Base-by-base conservation (phyloP, 2,797 vertebrate genomes). In the Malurus splendens region DNA sequence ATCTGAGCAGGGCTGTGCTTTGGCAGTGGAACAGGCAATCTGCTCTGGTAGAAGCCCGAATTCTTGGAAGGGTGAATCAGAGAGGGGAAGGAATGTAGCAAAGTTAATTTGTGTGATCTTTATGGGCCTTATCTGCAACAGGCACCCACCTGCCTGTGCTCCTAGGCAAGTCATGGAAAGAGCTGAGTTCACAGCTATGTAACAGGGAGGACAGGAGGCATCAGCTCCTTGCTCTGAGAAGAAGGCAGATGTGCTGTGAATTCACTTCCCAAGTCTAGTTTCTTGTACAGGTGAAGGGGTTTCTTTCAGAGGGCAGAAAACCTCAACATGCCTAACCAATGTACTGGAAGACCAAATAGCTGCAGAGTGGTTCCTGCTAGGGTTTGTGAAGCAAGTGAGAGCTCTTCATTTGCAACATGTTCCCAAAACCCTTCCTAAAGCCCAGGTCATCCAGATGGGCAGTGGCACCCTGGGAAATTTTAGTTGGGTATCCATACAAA, bases 31-130 rank as follows among this genome's bases (percentile, higher is more conserved):
- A 73, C 48, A 54, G 50, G 79, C 82, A 82, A 54, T 79, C 42
- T 64, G 60, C 62, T 76, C 41, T 48, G 52, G 71, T 60, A 71
- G 51, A 84, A 76, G 74, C 66, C 73, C 81, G 52, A 60, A 57
- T 90, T 87, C 87, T 82, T 90, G 51, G 36, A 18, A 39, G 30
- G 12, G 33, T 90, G 88, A 87, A 87, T 90, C 76, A 85, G 55
- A 1, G 1, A 75, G 51, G 72, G 60, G 79, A 59, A 91, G 38
- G 73, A 92, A 93, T 89, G 86, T 45, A 33, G 44, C 18, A 65
- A 80, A 83, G 73, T 89, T 72, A 85, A 91, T 87, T 80, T 80
- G 25, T 6, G 4, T 77, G 68, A 82, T 77, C 24, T 80, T 94
- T 78, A 42, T 36, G 48, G 48, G 33, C 45, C 55, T 91, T 93